A percentile compares a stretch with the other conserved stretches of the same genome.
Evolutionary conservation across 2,888 invertebrate genomes (phyloP).

Genomic region (Danaus chrysippus): DNA sequence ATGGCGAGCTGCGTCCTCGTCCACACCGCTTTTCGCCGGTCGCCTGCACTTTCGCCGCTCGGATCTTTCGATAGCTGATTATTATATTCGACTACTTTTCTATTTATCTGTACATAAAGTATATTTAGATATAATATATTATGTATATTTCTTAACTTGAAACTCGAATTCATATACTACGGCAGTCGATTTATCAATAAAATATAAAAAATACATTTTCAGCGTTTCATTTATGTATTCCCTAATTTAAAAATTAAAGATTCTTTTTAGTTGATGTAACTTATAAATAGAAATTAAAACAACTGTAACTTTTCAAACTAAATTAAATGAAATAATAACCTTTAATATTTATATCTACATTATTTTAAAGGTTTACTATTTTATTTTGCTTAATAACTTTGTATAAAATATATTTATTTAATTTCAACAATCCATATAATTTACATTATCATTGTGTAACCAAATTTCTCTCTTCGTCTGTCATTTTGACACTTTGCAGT

Average conservation of each 20-base stretch:
- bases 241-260: not conserved
- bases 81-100: conserved; percentile 78
- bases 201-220: conserved; percentile 42
- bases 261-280: not conserved
- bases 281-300: not conserved
- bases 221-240: conserved; percentile 33
- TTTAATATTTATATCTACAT: not conserved
- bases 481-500: not conserved
- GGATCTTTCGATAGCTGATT: conserved; percentile 77
- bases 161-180: conserved; percentile 77
- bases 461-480: too few relatives aligned
- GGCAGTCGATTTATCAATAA: conserved; percentile 78
- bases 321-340: not conserved
- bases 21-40: conserved; percentile 76
- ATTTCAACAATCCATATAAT: too few relatives aligned
- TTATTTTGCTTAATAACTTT: not conserved
- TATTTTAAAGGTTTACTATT: not conserved
- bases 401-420: too few relatives aligned
- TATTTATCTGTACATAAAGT: conserved; percentile 79
- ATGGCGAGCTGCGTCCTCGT: conserved; percentile 76
- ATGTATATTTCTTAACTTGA: conserved; percentile 78
- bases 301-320: not conserved
- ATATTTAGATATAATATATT: conserved; percentile 79
- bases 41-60: conserved; percentile 77
- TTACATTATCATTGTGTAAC: too few relatives aligned